A percentile compares a stretch with the other conserved stretches of the same genome.
Evolutionary conservation across 2,888 invertebrate genomes (phyloP).

Genomic region (Oxystoma pomonae): DNA sequence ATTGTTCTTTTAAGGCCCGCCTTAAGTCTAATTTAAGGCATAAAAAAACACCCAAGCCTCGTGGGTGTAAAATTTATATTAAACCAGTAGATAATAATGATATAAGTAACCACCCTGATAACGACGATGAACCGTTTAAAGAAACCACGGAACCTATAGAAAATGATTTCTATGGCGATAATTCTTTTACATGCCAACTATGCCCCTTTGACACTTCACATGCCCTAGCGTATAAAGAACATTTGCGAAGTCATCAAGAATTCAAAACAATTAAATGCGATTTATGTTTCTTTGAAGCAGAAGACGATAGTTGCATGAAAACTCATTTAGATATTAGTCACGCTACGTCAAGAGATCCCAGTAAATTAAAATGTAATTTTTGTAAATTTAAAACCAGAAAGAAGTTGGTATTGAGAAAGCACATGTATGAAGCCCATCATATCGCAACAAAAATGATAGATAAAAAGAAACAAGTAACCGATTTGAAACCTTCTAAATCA

Average conservation of each 20-base stretch:
- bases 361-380: neutral
- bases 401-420: neutral
- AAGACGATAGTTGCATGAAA: neutral
- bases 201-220: neutral
- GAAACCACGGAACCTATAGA: too few relatives aligned
- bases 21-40: neutral
- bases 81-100: neutral
- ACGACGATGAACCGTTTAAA: neutral
- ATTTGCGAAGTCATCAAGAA: neutral
- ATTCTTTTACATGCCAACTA: neutral
- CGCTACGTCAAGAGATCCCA: neutral
- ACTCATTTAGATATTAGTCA: neutral
- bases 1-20: neutral
- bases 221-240: neutral
- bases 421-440: neutral
- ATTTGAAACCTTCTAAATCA: neutral
- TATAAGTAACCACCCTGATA: neutral
- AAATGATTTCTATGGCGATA: neutral
- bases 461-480: neutral
- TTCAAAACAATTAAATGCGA: neutral
- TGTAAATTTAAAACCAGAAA: neutral
- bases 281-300: neutral
- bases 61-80: neutral
- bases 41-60: neutral
- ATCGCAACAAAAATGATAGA: neutral